Conservation (phyloP, 2,888 invertebrate species). For the Orthosia incerta region DNA sequence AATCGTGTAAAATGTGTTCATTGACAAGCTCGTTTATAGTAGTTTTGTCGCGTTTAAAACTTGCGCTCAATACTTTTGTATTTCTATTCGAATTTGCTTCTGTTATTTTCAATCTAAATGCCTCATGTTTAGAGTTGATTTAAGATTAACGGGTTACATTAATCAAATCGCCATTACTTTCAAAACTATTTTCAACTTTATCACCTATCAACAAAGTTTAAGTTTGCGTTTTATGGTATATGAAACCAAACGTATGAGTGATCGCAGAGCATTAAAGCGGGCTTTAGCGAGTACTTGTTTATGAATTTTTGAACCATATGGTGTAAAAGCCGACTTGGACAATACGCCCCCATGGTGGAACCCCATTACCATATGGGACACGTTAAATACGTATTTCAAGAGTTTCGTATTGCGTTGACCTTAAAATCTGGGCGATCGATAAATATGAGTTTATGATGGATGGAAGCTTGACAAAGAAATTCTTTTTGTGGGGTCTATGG, state of each 20-base stretch:
- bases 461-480: slow-evolving; percentile 6
- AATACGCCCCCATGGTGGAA: slow-evolving; percentile 86
- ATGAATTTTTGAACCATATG: slow-evolving; percentile 90
- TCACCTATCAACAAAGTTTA: slow-evolving; percentile 59
- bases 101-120: slow-evolving; percentile 65
- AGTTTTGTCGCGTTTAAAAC: slow-evolving; percentile 80
- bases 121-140: slow-evolving; percentile 56
- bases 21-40: slow-evolving; percentile 81
- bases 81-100: slow-evolving; percentile 44
- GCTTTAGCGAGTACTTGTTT: slow-evolving; percentile 88
- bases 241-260: slow-evolving; percentile 72
- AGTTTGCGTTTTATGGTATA: slow-evolving; percentile 44
- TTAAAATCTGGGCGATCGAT: slow-evolving; percentile 57
- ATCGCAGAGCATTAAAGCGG: slow-evolving; percentile 82
- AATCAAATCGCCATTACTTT: slow-evolving; percentile 44
- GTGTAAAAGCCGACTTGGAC: slow-evolving; percentile 88
- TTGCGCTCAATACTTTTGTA: slow-evolving; percentile 76
- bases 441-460: slow-evolving; percentile 53
- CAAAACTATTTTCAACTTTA: slow-evolving; percentile 65
- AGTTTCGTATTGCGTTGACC: slow-evolving; percentile 81
- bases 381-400: slow-evolving; percentile 89
- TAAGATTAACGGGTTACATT: slow-evolving; percentile 47
- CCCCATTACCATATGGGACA: slow-evolving; percentile 88
- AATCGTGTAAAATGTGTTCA: slow-evolving; percentile 60
- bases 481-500: neutral